Base-by-base conservation (phyloP, 2,113 vertebrate species). In the Chloropsis hardwickii region DNA sequence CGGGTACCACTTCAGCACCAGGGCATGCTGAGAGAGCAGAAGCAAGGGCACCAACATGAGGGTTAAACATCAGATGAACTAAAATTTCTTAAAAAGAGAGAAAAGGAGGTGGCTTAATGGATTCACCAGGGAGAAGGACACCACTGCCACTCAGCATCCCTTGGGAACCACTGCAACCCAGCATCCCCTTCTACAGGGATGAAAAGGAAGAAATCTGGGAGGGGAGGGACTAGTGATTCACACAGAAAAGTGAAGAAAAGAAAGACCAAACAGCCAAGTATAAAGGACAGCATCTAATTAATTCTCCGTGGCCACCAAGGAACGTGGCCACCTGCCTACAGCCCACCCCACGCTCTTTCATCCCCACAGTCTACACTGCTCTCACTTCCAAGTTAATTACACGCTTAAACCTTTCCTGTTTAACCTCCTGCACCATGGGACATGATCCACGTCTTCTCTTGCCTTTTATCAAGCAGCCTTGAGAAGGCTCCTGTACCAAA, bases 341-440 rank as follows among this genome's bases (percentile, higher is more conserved):
- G 91, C 83, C 84, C n/a, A 23, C 86, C 89, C 54, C 0, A 2
- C 2, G 1, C 93, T 74, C 90, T 86, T 94, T 94, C 86, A 95
- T 84, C 81, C 15, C 1, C 73, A 5, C 8, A 70, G 51, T 24
- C 86, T 23, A 6, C 2, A 3, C 73, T 85, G 42, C 67, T 92
- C 88, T 61, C 12, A 0, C 89, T 88, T 86, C 92, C 35, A 84
- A 94, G 89, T 92, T 94, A 96, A 96, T 95, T 92, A 94, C 76
- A 81, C 77, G 81, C 94, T 91, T 89, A 86, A 94, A 88, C 65
- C 86, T 81, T 90, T 53, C 28, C 95, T 92, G 91, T 86, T 97
- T 91, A 94, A 96, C 88, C 94, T 92, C 91, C 92, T 54, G 82
- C 86, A 60, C 81, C 53, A 0, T 4, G 71, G 78, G 95, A 96